Evolutionary conservation across 30 jellyfish, hydroid and myxozoan species (phyloP), one percentile per base, ranked within the genome.

Genomic region (Rhopilema esculentum): DNA sequence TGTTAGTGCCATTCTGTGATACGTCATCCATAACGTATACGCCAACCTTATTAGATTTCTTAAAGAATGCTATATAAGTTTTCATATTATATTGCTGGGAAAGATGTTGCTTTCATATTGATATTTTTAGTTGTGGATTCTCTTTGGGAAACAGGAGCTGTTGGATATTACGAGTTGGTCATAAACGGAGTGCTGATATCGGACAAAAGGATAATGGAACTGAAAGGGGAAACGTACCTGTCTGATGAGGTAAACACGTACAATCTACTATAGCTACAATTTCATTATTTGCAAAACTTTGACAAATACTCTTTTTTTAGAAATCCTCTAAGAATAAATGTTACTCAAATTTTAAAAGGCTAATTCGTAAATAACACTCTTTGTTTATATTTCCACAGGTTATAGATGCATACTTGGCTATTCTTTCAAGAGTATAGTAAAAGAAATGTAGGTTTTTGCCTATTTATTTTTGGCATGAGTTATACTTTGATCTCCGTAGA

Each of bases 141-240:
- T 24, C 4, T 63, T 63, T 63, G 72, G 72, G 72, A 63, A 63
- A 63, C 72, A 19, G 72, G 72, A 6, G 72, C 16, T 24, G 72
- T 63, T 63, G 72, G 72, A 63, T 63, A 63, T 24, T 63, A 63
- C 72, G 72, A 63, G 17, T 19, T 8, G 6, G 72, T 63, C 29
- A 63, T 63, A n/a, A 63, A 63, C 29, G 72, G 72, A n/a, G 72
- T 63, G 29, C 29, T 24, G 29, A 63, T 63, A 19, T 63, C 72
- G 29, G 72, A 63, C 72, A 63, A 63, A 63, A n/a, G 72, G 29
- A 63, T 63, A 19, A 24, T 63, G 26, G 72, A 63, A 63, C 72
- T 63, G 72, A 63, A 24, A 7, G 72, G 72, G 72, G 72, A 63
- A 63, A n/a, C 26, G 72, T 18, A 63, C 72, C 72, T 63, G 29